Evolutionary conservation across 1,140 invertebrate genomes (phyloP), one percentile per base, ranked within the genome.

Genomic region (Tetramorium parvispinum): DNA sequence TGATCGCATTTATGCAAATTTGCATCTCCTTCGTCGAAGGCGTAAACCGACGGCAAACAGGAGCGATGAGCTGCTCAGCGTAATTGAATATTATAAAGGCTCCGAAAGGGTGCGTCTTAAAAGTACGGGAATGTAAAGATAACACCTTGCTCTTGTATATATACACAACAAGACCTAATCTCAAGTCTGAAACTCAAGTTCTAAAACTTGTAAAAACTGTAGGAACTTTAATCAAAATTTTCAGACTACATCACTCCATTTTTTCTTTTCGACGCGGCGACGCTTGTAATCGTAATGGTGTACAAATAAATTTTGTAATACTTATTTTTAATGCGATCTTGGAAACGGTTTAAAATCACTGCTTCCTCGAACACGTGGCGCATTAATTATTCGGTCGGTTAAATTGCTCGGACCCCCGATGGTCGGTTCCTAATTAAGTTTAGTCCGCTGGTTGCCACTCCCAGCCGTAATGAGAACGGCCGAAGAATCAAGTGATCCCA

Each of bases 1-100:
- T 37, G 73, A 78, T 43, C 24, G n/a, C 32, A n/a, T 37, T 85
- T 53, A 77, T 63, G 82, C 37, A 85, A 85, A 85, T 85, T 85
- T 37, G 43, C 16, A 16, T 73, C 24, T n/a, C 11, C 18, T 40
- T 2, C 51, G 49, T 82, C 66, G 66, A 46, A 57, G 24, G 8
- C 51, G 21, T 57, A 51, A 46, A 32, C 5, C 16, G 10, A 43
- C 37, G 21, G n/a, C 27, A 32, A 82, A 21, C 53, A 73, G 11
- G 21, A 24, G 13, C 32, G 21, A 4, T 32, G 32, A 70, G n/a
- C 73, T 32, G 11, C 13, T 59, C 24, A 13, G 5, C 24, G 24
- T 82, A 71, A 82, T 82, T 55, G 66, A 71, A 65, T 66, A 32
- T 68, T 53, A 65, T 57, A 73, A 82, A 18, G 16, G 10, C 2